Percentiles rank a stretch among this genome's conserved stretches.
phyloP scores from a whole-genome alignment of 2,888 invertebrate genomes.

The Papilio protenor region DNA sequence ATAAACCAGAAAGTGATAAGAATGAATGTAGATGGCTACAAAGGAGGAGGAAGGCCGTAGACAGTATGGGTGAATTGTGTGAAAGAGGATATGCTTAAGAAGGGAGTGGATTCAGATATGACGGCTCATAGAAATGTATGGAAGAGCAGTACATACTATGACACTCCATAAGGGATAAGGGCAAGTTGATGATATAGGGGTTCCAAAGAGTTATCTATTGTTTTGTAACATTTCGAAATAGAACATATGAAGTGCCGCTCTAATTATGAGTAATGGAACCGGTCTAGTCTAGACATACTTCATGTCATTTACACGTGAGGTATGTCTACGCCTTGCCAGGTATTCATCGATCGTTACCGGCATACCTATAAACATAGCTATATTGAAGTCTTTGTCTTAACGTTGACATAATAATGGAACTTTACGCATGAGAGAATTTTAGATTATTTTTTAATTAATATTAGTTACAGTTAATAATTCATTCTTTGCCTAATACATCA shows the following conservation, averaged over 20 bases:
- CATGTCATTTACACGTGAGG: conserved; percentile 21
- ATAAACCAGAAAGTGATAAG: too few species aligned
- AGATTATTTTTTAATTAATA: background rate
- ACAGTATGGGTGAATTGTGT: too few species aligned
- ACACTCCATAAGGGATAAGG: too few species aligned
- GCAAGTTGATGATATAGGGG: background rate
- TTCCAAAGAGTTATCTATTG: background rate
- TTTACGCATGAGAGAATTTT: background rate
- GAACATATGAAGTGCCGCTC: conserved; percentile 8
- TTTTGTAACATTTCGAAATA: conserved; percentile 13
- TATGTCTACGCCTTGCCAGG: conserved; percentile 21
- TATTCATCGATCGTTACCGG: conserved; percentile 26
- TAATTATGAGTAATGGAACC: conserved; percentile 29
- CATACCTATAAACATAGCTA: conserved; percentile 10
- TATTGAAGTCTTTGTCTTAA: conserved; percentile 16
- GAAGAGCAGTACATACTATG: too few species aligned
- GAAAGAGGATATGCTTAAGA: too few species aligned
- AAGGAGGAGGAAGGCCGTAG: too few species aligned
- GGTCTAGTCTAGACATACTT: conserved; percentile 10
- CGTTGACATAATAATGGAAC: background rate
- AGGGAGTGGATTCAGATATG: too few species aligned
- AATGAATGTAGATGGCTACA: too few species aligned
- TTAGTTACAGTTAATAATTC: background rate
- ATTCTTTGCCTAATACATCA: background rate
- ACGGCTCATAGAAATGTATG: too few species aligned